phyloP scores from a whole-genome alignment of 2,797 vertebrate genomes.

The Neostethus bicornis region DNA sequence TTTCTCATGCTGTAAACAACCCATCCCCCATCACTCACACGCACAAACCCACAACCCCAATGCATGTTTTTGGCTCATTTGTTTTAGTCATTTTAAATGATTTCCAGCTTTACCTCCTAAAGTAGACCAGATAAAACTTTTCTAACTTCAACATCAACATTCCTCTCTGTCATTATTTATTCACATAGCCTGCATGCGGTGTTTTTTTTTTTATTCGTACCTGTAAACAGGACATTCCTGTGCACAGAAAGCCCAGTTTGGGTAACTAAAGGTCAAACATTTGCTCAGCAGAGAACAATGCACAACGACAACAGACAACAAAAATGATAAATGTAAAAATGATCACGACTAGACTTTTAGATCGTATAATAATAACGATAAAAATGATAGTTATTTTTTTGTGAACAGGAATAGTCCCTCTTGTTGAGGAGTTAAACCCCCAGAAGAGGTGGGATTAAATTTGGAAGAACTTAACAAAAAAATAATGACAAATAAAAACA shows the following conservation, averaged over 20 bases:
- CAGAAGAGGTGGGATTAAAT: too few species aligned
- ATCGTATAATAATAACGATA: too few species aligned
- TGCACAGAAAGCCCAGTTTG: not conserved
- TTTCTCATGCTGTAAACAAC: not conserved
- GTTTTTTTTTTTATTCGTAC: constrained; percentile 24
- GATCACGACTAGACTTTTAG: too few species aligned
- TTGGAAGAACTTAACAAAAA: too few species aligned
- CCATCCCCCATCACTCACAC: not conserved
- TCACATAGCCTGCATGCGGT: constrained; percentile 7
- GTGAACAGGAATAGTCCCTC: too few species aligned
- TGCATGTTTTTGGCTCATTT: not conserved
- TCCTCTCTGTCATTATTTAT: constrained; percentile 10
- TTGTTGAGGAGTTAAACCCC: too few species aligned
- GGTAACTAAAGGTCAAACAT: constrained; percentile 18
- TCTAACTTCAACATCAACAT: not conserved
- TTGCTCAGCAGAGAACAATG: not conserved
- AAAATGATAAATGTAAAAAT: not conserved
- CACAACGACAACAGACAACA: not conserved
- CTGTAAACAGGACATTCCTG: constrained; percentile 54
- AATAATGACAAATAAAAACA: too few species aligned
- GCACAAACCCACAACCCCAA: too few species aligned
- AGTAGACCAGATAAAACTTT: not conserved
- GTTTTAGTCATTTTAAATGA: not conserved
- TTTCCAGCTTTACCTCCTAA: not conserved
- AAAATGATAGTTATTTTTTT: too few species aligned